Percentiles rank a stretch among this genome's conserved stretches.
Conservation (phyloP, 1,140 invertebrate genomes). For the Zaprionus lachaisei region DNA sequence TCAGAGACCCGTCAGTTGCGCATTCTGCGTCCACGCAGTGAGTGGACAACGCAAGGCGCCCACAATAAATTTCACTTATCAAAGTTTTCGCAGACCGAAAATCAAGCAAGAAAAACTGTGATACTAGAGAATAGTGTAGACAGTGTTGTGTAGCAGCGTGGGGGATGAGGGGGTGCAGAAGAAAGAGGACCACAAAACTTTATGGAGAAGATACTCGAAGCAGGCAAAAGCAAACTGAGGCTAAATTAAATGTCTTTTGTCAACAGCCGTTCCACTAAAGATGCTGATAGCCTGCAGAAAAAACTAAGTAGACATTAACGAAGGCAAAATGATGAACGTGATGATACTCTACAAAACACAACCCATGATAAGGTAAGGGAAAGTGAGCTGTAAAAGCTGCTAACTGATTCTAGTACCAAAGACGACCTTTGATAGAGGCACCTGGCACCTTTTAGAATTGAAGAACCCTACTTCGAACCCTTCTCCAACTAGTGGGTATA, state of each 20-base stretch:
- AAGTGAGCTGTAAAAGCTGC: neutral
- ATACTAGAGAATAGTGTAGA: constrained; percentile 30
- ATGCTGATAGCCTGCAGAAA: constrained; percentile 41
- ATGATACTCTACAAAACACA: neutral
- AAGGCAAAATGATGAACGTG: neutral
- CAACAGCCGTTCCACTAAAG: constrained; percentile 65
- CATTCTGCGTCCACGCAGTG: constrained; percentile 48
- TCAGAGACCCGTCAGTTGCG: constrained; percentile 54
- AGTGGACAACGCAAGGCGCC: constrained; percentile 64
- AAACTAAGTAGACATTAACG: neutral
- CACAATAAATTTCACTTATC: constrained; percentile 81
- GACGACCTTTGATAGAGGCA: too few species aligned
- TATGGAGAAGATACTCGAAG: constrained; percentile 69
- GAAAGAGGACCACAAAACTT: constrained; percentile 54
- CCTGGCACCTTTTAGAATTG: too few species aligned
- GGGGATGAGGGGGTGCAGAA: neutral
- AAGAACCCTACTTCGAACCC: too few species aligned
- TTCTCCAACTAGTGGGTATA: neutral
- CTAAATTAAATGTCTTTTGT: constrained; percentile 81
- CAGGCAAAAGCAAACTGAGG: constrained; percentile 62
- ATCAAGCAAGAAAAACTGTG: constrained; percentile 42
- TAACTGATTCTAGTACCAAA: too few species aligned
- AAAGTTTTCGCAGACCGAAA: constrained; percentile 74
- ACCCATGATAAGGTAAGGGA: neutral
- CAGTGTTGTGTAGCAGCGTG: neutral